A percentile compares a stretch with the other conserved stretches of the same genome.
Evolutionary conservation across 2,888 invertebrate species (phyloP).

Genomic region (Selenia dentaria): DNA sequence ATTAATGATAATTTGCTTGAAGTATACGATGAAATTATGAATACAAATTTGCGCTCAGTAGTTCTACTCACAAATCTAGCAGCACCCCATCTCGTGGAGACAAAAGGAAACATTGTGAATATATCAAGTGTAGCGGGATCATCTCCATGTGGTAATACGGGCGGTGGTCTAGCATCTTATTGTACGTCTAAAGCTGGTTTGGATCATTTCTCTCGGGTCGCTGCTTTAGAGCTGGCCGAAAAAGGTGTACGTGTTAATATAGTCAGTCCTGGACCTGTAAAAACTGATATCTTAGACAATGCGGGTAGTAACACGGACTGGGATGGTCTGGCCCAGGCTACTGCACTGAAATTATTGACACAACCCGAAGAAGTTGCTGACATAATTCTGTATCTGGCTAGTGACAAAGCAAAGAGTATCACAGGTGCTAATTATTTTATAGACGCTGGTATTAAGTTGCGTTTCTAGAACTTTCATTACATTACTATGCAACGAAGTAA

Average conservation of each 20-base stretch:
- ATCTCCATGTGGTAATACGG: neutral
- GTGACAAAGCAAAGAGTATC: constrained; percentile 38
- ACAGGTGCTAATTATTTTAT: constrained; percentile 29
- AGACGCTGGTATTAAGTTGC: no score
- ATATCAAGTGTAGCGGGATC: constrained; percentile 31
- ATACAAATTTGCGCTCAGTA: constrained; percentile 35
- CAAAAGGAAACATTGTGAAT: constrained; percentile 40
- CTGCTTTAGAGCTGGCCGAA: constrained; percentile 86
- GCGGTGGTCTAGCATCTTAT: constrained; percentile 15
- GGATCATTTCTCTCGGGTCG: constrained; percentile 89
- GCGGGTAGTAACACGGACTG: constrained; percentile 3
- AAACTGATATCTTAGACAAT: constrained; percentile 20
- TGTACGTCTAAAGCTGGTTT: constrained; percentile 32
- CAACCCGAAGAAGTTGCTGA: constrained; percentile 35
- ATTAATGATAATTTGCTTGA: constrained; percentile 31
- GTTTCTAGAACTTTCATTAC: no score
- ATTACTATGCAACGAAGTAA: no score
- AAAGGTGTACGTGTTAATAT: constrained; percentile 87
- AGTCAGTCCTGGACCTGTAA: constrained; percentile 43
- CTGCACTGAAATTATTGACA: constrained; percentile 18
- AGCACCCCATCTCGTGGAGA: constrained; percentile 33
- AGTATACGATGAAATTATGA: constrained; percentile 35
- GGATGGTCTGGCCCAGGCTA: neutral
- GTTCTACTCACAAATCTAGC: constrained; percentile 32
- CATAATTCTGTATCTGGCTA: constrained; percentile 36